These are phyloP conservation scores for Bruchidius siliquastri DNA, from an alignment of 2,888 invertebrate genomes.

Conservation along the genomic window DNA sequence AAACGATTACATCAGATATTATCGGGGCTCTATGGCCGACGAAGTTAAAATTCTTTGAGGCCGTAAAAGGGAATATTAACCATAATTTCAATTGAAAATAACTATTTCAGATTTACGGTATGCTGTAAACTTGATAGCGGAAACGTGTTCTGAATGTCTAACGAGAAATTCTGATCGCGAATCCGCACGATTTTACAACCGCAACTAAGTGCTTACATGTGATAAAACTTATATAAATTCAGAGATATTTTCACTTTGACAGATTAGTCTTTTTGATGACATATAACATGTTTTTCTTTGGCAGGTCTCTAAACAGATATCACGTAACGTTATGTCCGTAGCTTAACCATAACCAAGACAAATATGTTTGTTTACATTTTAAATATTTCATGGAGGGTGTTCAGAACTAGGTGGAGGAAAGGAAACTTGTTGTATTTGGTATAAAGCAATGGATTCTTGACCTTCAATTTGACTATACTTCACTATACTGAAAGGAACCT, in stretches of 20 bases:
- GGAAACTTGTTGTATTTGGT: too few relatives aligned
- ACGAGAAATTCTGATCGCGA: conserved; percentile 5
- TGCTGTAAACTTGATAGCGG: conserved; percentile 21
- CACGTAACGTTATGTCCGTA: too few relatives aligned
- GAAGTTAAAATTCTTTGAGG: conserved; percentile 21
- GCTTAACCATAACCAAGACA: too few relatives aligned
- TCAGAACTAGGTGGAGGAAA: too few relatives aligned
- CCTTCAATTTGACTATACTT: too few relatives aligned
- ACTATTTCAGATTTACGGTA: conserved; percentile 24
- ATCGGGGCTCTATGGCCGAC: conserved; percentile 19
- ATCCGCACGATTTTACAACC: conserved; percentile 10
- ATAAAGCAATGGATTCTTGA: too few relatives aligned
- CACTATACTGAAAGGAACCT: not conserved
- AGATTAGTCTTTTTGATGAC: too few relatives aligned
- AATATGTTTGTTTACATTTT: too few relatives aligned
- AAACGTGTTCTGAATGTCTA: conserved; percentile 21
- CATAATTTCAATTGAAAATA: conserved; percentile 24
- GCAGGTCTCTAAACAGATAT: too few relatives aligned
- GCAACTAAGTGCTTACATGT: not conserved
- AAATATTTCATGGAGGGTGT: too few relatives aligned
- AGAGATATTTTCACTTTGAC: not conserved
- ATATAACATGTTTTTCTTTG: too few relatives aligned
- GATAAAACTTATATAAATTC: not conserved
- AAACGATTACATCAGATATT: conserved; percentile 26
- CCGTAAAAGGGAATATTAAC: conserved; percentile 27